Percentiles rank a stretch among this genome's conserved stretches.
These are phyloP conservation scores for Saimiri boliviensis DNA, from an alignment of 2,113 vertebrate species.

Conservation along the genomic window DNA sequence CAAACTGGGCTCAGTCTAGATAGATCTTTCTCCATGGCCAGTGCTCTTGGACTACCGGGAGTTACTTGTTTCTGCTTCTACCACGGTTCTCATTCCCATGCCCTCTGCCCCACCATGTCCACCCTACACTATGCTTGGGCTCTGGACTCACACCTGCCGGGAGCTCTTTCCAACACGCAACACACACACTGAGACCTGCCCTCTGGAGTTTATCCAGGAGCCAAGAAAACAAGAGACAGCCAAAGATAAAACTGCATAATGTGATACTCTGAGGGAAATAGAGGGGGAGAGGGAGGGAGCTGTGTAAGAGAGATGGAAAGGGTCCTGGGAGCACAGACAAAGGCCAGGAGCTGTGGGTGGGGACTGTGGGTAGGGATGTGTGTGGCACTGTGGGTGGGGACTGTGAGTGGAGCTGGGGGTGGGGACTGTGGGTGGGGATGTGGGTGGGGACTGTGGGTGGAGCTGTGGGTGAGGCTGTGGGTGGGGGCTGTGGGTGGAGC, in stretches of 20 bases:
- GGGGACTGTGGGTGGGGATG: too few relatives aligned
- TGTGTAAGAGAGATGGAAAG: background rate
- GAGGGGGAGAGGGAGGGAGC: accelerated
- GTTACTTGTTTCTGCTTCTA: background rate
- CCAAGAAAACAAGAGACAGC: background rate
- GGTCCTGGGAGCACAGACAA: background rate
- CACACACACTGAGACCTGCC: background rate
- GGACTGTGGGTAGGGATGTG: too few relatives aligned
- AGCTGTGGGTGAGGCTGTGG: too few relatives aligned
- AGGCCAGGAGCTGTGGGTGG: background rate
- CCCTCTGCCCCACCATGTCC: too few relatives aligned
- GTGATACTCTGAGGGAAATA: background rate
- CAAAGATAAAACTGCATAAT: background rate
- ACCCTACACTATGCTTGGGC: accelerated
- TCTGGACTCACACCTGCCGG: background rate
- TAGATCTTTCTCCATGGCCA: background rate
- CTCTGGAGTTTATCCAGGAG: background rate
- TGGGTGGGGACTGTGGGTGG: too few relatives aligned
- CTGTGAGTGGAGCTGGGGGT: too few relatives aligned
- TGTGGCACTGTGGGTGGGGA: too few relatives aligned
- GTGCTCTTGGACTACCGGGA: background rate
- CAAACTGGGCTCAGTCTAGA: background rate
- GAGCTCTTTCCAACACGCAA: background rate
- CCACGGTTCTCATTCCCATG: background rate
- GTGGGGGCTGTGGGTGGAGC: too few relatives aligned